Percentiles rank a stretch among this genome's conserved stretches.
phyloP scores from a whole-genome alignment of 2,888 invertebrate genomes.

The Drosophila lutescens region DNA sequence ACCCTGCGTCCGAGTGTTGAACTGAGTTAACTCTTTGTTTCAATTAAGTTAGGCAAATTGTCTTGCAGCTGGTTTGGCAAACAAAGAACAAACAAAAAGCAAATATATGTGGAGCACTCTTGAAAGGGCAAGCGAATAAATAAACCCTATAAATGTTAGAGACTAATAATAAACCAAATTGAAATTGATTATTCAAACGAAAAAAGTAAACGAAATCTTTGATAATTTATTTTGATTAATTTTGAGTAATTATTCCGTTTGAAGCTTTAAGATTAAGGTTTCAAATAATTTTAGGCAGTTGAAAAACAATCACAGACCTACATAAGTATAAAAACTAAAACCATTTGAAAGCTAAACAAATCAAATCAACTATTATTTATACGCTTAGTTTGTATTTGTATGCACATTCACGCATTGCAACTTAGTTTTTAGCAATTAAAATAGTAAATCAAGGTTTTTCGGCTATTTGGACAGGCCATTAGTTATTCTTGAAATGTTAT shows the following conservation, averaged over 20 bases:
- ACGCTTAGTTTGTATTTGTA: neutral
- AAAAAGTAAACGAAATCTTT: no score
- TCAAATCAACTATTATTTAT: neutral
- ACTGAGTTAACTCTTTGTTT: conserved; percentile 5
- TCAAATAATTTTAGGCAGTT: no score
- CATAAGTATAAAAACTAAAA: neutral
- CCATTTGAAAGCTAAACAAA: neutral
- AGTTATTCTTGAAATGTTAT: neutral
- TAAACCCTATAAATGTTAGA: neutral
- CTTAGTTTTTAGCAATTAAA: neutral
- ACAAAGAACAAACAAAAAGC: neutral
- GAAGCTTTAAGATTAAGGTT: no score
- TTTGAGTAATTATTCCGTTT: no score
- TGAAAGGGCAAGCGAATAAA: neutral
- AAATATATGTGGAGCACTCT: neutral
- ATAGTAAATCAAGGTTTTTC: conserved; percentile 1
- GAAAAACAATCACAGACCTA: no score
- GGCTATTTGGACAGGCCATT: neutral
- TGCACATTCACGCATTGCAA: neutral
- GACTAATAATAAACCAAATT: neutral
- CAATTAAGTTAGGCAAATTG: conserved; percentile 14
- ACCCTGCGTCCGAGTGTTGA: conserved; percentile 23
- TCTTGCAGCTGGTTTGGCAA: neutral
- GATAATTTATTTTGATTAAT: no score
- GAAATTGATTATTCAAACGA: no score